Evolutionary conservation across 2,113 vertebrate genomes (phyloP).

Genomic region (Oceanites oceanicus): DNA sequence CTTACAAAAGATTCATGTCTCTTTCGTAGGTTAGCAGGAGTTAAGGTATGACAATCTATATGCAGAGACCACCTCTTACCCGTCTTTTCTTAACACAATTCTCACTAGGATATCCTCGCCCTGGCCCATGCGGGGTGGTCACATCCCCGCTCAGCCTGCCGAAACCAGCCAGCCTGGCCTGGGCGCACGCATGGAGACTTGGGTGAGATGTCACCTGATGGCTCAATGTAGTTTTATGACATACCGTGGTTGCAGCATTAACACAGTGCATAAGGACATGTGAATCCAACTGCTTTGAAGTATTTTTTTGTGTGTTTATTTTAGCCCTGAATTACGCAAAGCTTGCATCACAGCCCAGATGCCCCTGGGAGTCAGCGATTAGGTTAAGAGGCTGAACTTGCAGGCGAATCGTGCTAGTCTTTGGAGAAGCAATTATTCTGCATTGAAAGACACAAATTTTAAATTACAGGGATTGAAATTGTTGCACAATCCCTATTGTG

Average conservation of each 20-base stretch:
- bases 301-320: background rate
- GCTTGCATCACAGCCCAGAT: background rate
- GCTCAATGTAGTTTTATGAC: fast-evolving
- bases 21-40: background rate
- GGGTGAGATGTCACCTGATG: fast-evolving
- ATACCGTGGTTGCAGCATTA: fast-evolving
- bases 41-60: background rate
- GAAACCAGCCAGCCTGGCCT: fast-evolving
- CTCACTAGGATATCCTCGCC: too few species aligned
- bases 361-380: background rate
- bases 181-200: fast-evolving
- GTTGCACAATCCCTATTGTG: background rate
- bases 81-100: fast-evolving
- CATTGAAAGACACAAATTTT: background rate
- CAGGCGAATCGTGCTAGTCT: background rate
- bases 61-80: background rate
- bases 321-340: background rate
- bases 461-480: background rate
- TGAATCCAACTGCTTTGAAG: fast-evolving
- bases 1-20: fast-evolving
- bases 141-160: fast-evolving
- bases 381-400: background rate
- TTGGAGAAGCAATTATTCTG: slow-evolving; percentile 25
- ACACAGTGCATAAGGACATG: fast-evolving
- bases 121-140: fast-evolving